Base-by-base conservation (phyloP, 2,113 vertebrate genomes). In the Redunca redunca region DNA sequence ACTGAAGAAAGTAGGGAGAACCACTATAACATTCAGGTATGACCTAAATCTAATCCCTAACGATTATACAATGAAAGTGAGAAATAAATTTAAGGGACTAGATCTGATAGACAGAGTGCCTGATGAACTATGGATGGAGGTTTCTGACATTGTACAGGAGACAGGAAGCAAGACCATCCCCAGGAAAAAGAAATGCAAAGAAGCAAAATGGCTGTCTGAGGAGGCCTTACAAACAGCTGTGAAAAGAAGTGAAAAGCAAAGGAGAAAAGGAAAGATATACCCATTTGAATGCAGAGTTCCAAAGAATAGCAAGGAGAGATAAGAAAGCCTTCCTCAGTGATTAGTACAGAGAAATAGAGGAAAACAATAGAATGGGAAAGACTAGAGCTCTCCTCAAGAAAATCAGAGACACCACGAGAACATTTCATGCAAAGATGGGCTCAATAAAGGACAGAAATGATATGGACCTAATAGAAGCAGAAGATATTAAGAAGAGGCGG, bases 51-150 rank as follows among this genome's bases (percentile, higher is more conserved):
- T 36, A 67, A 67, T 19, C 17, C 64, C 16, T 67, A 10, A 67
- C 0, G 17, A 67, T n/a, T 19, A n/a, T n/a, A 67, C 16, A 67
- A 17, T n/a, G 16, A 10, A 67, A 67, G 8, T 67, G 17, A 67
- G 33, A n/a, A 67, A 67, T n/a, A 67, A 16, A 67, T 67, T n/a
- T 19, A 67, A 67, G 33, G 64, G 64, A 19, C 64, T 67, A 67
- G 64, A 67, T 67, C 64, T 67, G 64, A 67, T n/a, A 67, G 15
- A 64, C 2, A 64, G 33, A 67, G 64, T 67, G 33, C 16, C 33
- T n/a, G 64, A 67, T 67, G 33, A 36, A 67, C 16, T 67, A 67
- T 19, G 33, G 64, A n/a, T 9, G 15, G 33, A 67, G 33, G 62
- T 67, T 67, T 9, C 2, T 67, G 64, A 67, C 33, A 19, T 21